phyloP scores from a whole-genome alignment of 1,140 invertebrate species.

The Drosophila seguyi region DNA sequence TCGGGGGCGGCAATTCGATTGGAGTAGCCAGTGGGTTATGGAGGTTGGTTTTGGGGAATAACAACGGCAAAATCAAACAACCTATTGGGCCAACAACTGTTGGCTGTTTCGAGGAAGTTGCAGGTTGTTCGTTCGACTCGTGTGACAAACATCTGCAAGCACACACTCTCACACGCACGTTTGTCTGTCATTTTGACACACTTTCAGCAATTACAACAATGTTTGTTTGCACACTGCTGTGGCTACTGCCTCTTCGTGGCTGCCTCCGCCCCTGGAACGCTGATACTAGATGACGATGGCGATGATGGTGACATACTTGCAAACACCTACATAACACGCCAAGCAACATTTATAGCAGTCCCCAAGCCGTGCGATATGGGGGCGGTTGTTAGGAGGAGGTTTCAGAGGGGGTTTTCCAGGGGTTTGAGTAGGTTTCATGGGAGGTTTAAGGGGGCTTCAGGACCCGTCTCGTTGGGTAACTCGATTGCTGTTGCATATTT shows the following conservation, averaged over 20 bases:
- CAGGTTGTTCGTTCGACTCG: conserved; percentile 21
- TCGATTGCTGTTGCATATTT: conserved; percentile 83
- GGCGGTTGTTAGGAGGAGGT: background rate
- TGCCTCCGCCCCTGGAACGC: background rate
- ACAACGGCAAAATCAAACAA: conserved; percentile 14
- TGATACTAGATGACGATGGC: conserved; percentile 35
- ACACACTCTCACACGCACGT: conserved; percentile 7
- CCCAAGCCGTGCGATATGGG: conserved; percentile 24
- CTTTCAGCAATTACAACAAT: conserved; percentile 77
- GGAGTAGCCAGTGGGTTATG: background rate
- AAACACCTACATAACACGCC: conserved; percentile 65
- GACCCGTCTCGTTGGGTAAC: conserved; percentile 65
- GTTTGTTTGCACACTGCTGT: conserved; percentile 70
- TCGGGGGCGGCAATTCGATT: background rate
- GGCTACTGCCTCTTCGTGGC: conserved; percentile 26
- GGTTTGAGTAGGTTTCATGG: background rate
- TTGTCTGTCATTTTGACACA: conserved; percentile 70
- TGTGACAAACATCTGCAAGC: conserved; percentile 28
- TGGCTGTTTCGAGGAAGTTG: conserved; percentile 29
- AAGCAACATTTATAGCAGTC: conserved; percentile 70
- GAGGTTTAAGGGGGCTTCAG: background rate
- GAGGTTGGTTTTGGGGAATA: conserved; percentile 15
- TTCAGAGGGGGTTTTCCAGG: background rate
- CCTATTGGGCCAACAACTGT: conserved; percentile 11
- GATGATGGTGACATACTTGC: conserved; percentile 56